These are phyloP conservation scores for Syngnathus rostellatus DNA, from an alignment of 2,797 vertebrate species.

Conservation along the genomic window DNA sequence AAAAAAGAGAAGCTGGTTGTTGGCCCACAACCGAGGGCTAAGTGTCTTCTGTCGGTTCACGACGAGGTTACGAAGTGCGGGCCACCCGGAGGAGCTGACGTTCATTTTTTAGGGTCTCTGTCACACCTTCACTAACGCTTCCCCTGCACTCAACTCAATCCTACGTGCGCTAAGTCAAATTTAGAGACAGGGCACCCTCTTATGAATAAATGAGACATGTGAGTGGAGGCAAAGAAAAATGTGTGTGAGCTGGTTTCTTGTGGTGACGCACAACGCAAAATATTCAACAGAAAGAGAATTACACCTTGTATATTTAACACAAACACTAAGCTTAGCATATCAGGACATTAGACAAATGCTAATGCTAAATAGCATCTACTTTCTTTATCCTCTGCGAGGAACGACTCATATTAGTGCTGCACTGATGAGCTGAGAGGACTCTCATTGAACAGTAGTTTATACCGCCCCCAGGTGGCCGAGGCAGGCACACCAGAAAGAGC, in stretches of 20 bases:
- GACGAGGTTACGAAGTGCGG: slow-evolving; percentile 45
- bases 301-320: too few species aligned
- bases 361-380: too few species aligned
- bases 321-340: too few species aligned
- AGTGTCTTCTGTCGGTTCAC: slow-evolving; percentile 48
- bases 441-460: too few species aligned
- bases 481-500: too few species aligned
- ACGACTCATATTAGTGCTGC: too few species aligned
- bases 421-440: too few species aligned
- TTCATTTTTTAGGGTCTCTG: slow-evolving; percentile 36
- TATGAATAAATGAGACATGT: slow-evolving; percentile 2
- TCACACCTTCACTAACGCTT: not conserved
- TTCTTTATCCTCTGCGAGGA: too few species aligned
- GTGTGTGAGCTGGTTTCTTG: not conserved
- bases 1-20: slow-evolving; percentile 37
- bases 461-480: too few species aligned
- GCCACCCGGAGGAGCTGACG: slow-evolving; percentile 31
- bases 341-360: too few species aligned
- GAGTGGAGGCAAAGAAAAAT: not conserved
- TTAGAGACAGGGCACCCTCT: slow-evolving; percentile 6
- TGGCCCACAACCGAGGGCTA: slow-evolving; percentile 39
- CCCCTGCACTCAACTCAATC: slow-evolving; percentile 6
- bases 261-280: not conserved
- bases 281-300: not conserved
- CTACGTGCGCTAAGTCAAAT: not conserved